phyloP scores from a whole-genome alignment of 2,888 invertebrate species.

The Drosophila subsilvestris region DNA sequence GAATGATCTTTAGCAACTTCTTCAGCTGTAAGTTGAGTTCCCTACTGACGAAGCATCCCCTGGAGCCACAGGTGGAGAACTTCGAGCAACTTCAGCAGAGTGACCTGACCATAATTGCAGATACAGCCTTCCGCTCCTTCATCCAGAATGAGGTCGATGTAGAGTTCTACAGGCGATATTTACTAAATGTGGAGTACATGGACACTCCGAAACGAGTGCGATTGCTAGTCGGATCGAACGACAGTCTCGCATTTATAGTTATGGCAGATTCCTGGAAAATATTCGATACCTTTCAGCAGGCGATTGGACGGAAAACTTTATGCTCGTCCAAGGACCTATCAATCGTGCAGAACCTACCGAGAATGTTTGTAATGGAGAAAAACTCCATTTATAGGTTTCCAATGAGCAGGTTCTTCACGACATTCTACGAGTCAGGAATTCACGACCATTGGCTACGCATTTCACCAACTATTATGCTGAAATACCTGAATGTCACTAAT shows the following conservation, averaged over 20 bases:
- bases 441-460: too few species aligned
- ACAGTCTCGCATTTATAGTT: slow-evolving; percentile 1
- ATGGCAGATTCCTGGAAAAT: background rate
- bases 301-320: background rate
- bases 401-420: background rate
- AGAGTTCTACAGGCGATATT: background rate
- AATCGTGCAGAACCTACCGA: slow-evolving; percentile 1
- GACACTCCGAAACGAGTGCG: too few species aligned
- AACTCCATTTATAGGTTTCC: slow-evolving; percentile 1
- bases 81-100: slow-evolving; percentile 28
- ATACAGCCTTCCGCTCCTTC: fast-evolving
- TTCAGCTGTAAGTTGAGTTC: slow-evolving; percentile 45
- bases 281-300: background rate
- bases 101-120: slow-evolving; percentile 2
- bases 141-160: background rate
- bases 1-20: slow-evolving; percentile 33
- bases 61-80: slow-evolving; percentile 8
- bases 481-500: background rate
- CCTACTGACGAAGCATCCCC: slow-evolving; percentile 28
- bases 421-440: slow-evolving; percentile 3
- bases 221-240: background rate
- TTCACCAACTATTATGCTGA: too few species aligned
- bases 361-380: background rate
- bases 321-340: slow-evolving; percentile 8
- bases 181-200: background rate